A percentile compares a stretch with the other conserved stretches of the same genome.
phyloP scores from a whole-genome alignment of 1,140 invertebrate genomes.

The Anoplolepis gracilipes region DNA sequence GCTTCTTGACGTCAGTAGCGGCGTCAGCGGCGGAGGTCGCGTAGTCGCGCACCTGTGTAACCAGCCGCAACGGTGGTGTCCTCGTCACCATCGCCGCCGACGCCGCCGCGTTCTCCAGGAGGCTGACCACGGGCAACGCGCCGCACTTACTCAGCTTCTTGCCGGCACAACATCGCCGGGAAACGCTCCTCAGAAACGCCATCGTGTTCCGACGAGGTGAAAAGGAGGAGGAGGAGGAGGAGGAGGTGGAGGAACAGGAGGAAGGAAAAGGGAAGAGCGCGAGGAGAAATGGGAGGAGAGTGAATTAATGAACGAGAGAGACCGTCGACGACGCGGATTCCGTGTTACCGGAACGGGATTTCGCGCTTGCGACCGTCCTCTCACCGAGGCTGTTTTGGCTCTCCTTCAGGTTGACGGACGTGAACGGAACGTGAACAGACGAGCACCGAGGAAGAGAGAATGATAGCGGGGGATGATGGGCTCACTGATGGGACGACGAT shows the following conservation, averaged over 20 bases:
- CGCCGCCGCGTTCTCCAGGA: slow-evolving; percentile 66
- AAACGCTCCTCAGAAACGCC: slow-evolving; percentile 82
- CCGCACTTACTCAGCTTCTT: slow-evolving; percentile 75
- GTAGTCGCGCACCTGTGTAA: slow-evolving; percentile 73
- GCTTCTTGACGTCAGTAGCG: slow-evolving; percentile 67
- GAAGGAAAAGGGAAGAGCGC: background rate
- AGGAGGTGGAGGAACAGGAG: background rate
- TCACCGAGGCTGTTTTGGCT: slow-evolving; percentile 27
- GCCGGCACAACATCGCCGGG: slow-evolving; percentile 76
- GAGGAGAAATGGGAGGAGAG: background rate
- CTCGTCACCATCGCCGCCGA: slow-evolving; percentile 23
- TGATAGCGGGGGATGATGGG: slow-evolving; percentile 1
- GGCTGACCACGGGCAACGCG: slow-evolving; percentile 58
- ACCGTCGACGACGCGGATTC: slow-evolving; percentile 62
- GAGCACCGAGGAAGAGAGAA: background rate
- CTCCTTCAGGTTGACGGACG: slow-evolving; percentile 9
- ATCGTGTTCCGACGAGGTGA: slow-evolving; percentile 70
- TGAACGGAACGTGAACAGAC: too few relatives aligned
- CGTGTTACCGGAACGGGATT: slow-evolving; percentile 19
- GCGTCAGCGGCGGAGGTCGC: slow-evolving; percentile 60
- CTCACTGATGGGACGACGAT: slow-evolving; percentile 49
- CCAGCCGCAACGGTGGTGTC: slow-evolving; percentile 75
- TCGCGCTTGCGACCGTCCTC: background rate
- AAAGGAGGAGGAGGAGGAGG: background rate
- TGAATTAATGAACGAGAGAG: slow-evolving; percentile 11